Evolutionary conservation across 2,888 invertebrate species (phyloP).

Genomic region (Atethmia centrago): DNA sequence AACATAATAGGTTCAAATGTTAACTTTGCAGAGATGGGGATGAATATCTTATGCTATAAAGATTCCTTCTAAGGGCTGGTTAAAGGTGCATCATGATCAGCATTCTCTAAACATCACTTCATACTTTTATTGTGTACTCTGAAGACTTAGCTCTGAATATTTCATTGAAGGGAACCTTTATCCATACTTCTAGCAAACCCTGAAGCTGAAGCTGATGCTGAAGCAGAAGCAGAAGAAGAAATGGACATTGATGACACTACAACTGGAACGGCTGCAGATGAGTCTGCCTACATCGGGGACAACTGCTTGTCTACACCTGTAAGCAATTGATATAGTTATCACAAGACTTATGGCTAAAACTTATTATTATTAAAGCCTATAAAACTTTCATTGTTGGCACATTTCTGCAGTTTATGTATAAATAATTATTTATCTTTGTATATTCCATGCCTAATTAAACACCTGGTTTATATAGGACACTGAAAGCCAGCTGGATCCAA

Average conservation of each 20-base stretch:
- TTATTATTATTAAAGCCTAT: not conserved
- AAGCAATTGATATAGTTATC: slow-evolving; percentile 64
- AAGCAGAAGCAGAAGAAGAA: slow-evolving; percentile 79
- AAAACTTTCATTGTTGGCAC: not conserved
- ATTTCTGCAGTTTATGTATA: not conserved
- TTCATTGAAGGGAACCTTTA: not conserved
- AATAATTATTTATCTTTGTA: not conserved
- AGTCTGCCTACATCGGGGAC: slow-evolving; percentile 87
- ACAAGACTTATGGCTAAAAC: not conserved
- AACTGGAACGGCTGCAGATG: slow-evolving; percentile 81
- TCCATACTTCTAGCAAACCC: slow-evolving; percentile 71
- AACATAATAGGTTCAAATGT: not conserved
- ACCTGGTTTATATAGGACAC: slow-evolving; percentile 69
- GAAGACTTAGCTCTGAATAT: not conserved
- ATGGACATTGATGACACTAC: slow-evolving; percentile 88
- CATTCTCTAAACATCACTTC: no score
- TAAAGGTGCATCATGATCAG: not conserved
- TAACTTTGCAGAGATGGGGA: not conserved
- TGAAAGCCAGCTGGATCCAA: slow-evolving; percentile 81
- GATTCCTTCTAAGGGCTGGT: not conserved
- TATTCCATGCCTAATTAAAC: not conserved
- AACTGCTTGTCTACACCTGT: slow-evolving; percentile 89
- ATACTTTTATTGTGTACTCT: not conserved
- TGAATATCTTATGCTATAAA: not conserved
- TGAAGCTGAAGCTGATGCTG: slow-evolving; percentile 72